Percentiles rank a stretch among this genome's conserved stretches.
These are phyloP conservation scores for Chamaetylas fuelleborni DNA, from an alignment of 2,113 vertebrate genomes.

Conservation along the genomic window DNA sequence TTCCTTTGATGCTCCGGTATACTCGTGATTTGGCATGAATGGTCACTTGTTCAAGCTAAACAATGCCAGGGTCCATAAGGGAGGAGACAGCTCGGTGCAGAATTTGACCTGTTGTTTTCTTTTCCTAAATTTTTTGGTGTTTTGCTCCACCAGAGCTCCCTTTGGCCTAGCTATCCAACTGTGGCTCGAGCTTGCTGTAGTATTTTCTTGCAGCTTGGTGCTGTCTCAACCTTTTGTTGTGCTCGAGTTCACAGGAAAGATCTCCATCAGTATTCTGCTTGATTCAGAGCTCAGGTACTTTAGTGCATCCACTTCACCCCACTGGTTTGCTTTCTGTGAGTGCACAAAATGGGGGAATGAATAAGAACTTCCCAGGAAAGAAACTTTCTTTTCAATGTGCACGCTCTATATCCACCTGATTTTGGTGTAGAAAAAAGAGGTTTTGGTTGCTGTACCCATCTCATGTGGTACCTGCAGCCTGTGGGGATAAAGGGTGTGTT, in stretches of 20 bases:
- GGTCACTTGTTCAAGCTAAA: slow-evolving; percentile 3
- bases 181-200: slow-evolving; percentile 30
- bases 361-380: neutral
- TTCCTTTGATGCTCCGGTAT: slow-evolving; percentile 41
- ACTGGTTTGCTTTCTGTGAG: slow-evolving; percentile 35
- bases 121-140: neutral
- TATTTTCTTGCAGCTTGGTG: slow-evolving; percentile 41
- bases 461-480: neutral
- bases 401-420: neutral
- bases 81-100: neutral
- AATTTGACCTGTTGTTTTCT: neutral
- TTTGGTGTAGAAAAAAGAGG: accelerated
- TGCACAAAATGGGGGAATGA: neutral
- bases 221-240: slow-evolving; percentile 16
- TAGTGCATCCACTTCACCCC: slow-evolving; percentile 34
- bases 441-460: neutral
- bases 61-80: neutral
- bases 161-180: slow-evolving; percentile 36
- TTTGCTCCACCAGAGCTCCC: neutral
- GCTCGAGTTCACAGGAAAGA: slow-evolving; percentile 35
- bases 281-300: slow-evolving; percentile 73
- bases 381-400: neutral
- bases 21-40: slow-evolving; percentile 39
- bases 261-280: slow-evolving; percentile 52
- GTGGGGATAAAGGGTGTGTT: neutral